Base-by-base conservation (phyloP, 53 echinoderm and acorn worm species). In the Patiria pectinifera region DNA sequence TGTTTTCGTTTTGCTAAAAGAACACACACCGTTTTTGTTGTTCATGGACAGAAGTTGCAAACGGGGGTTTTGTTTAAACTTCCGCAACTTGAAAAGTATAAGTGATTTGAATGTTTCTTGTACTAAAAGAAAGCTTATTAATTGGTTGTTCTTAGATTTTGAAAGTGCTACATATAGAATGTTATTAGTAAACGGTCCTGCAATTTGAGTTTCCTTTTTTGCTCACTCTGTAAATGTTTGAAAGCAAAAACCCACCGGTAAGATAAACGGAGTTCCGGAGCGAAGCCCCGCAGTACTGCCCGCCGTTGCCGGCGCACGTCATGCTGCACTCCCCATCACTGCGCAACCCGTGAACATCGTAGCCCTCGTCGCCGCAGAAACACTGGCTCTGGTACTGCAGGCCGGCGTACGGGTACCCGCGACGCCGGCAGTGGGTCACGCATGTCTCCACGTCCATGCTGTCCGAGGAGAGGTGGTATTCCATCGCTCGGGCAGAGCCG, bases 331-430 rank as follows among this genome's bases (percentile, higher is more conserved):
- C 95, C 22, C 91, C 87, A 62, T 94, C 96, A 5, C 83, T 71
- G 6, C 92, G 83, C 15, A 80, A 21, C 15, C 89, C 94, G 85
- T 94, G 75, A 2, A 85, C 79, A 6, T 83, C 88, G 80, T 95
- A 97, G 58, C 82, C 80, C 10, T 92, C 92, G 71, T 93, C 97
- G 58, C 97, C 95, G 70, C 97, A 97, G 77, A 88, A 95, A 84
- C 97, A 97, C 0, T 94, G 63, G 11, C 45, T 19, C 2, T 47
- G 53, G 6, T 89, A 82, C 78, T 97, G 95, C 43, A 97, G 44
- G 11, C 97, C 97, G n/a, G 93, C 95, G 72, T 91, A 95, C 16
- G 95, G 95, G 62, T 94, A 88, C 2, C 94, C 95, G n/a, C 86
- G 87, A 53, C 91, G 91, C 6, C 89, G 93, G 74, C 97, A 97